Base-by-base conservation (phyloP, 2,113 vertebrate genomes). In the Uropsilus gracilis region DNA sequence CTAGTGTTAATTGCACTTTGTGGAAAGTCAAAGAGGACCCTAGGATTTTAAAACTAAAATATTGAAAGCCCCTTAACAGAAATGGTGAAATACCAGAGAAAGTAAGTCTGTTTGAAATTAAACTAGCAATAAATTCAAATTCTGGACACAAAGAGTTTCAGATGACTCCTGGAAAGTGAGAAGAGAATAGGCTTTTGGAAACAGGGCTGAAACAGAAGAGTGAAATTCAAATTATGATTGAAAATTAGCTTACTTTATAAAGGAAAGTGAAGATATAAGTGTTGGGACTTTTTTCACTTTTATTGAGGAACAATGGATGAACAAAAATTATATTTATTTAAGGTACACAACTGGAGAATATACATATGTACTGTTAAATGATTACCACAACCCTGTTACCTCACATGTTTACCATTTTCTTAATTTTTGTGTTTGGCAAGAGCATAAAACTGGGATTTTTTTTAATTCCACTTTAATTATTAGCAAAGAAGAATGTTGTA, bases 21-120 rank as follows among this genome's bases (percentile, higher is more conserved):
- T 83, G 12, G 16, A 6, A 88, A 91, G 32, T 34, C 78, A 91
- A 94, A 86, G 42, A 50, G 34, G 77, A 91, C 69, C 26, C 63
- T 82, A 77, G 28, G 68, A 34, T 72, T 81, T 66, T 46, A 77
- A 53, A 4, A 69, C 44, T 68, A 90, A 92, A 64, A 57, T 83
- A 83, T 28, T 32, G 61, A 85, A 71, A 68, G 46, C 6, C 18
- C 24, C 80, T 88, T 50, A 37, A 75, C 39, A 80, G 22, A 86
- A n/a, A 34, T 37, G 16, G 28, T 44, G 32, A 95, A 86, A 87
- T 82, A 26, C 5, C 61, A 80, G 57, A 78, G 42, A 55, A 92
- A 81, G n/a, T 39, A 71, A 85, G 48, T 64, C 13, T 39, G 4
- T 84, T 28, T 93, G 46, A 87, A 32, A 26, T 11, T 26, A 85